Conservation (phyloP, 1,140 invertebrate species). For the Meloidogyne chitwoodi region DNA sequence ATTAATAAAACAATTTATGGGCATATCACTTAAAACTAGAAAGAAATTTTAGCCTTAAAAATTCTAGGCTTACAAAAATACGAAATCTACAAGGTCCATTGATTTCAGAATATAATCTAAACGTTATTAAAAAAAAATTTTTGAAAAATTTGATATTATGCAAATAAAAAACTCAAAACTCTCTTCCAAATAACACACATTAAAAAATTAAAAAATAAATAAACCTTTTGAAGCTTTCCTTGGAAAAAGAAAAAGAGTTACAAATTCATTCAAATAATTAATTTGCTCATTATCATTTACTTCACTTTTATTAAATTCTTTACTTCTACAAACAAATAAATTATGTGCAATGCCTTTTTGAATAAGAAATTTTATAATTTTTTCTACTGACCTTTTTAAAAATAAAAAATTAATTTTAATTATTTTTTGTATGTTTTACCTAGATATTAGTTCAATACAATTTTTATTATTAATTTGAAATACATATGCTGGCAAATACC, state of each 20-base stretch:
- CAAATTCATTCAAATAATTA: conserved; percentile 23
- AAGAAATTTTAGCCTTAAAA: too few species aligned
- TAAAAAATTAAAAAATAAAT: not conserved
- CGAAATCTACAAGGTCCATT: too few species aligned
- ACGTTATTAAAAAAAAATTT: too few species aligned
- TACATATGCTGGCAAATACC: conserved; percentile 54
- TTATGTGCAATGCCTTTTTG: conserved; percentile 53
- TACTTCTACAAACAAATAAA: conserved; percentile 52
- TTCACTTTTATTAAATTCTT: conserved; percentile 34
- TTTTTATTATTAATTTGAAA: conserved; percentile 43
- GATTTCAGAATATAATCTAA: too few species aligned
- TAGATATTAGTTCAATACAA: conserved; percentile 48
- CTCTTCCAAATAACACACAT: not conserved
- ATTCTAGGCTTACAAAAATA: too few species aligned
- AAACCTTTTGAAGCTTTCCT: conserved; percentile 40
- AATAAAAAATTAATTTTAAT: conserved; percentile 17
- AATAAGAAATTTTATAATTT: conserved; percentile 47
- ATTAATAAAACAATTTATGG: too few species aligned
- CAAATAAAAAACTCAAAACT: too few species aligned
- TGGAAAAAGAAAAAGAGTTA: conserved; percentile 58
- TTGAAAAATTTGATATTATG: too few species aligned
- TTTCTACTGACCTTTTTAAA: conserved; percentile 32
- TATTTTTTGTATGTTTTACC: conserved; percentile 19
- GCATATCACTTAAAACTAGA: too few species aligned
- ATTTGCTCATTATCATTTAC: conserved; percentile 2